Conservation (phyloP, 2,797 vertebrate species). For the Chloroceryle amazona region DNA sequence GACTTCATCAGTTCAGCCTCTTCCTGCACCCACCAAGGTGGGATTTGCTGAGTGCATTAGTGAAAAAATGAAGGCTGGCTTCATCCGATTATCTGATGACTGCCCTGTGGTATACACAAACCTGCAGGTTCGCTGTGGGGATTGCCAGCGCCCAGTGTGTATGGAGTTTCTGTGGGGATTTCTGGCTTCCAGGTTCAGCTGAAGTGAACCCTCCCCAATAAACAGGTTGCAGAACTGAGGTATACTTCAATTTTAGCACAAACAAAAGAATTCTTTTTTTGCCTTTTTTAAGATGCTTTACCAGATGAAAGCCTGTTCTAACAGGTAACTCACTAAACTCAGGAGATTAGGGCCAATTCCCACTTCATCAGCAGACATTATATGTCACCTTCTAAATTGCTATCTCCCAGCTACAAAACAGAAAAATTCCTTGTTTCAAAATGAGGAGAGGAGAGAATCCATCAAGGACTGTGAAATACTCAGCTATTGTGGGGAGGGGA, state of each 20-base stretch:
- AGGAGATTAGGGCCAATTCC: constrained; percentile 10
- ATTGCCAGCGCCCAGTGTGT: not conserved
- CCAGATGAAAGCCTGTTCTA: not conserved
- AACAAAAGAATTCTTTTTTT: not conserved
- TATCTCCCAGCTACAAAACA: not conserved
- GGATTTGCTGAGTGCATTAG: not conserved
- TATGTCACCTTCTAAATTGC: constrained; percentile 7
- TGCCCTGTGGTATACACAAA: not conserved
- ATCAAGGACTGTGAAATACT: not conserved
- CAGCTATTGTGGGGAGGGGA: not conserved
- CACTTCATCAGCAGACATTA: not conserved
- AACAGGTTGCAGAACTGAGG: not conserved
- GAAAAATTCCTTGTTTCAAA: not conserved
- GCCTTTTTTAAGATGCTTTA: not conserved
- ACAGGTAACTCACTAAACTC: not conserved
- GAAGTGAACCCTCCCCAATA: not conserved
- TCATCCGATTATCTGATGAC: not conserved
- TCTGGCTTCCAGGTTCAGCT: not conserved
- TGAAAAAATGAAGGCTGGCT: not conserved
- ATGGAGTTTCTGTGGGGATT: not conserved
- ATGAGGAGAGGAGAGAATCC: not conserved
- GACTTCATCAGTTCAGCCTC: not conserved
- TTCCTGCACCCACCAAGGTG: not conserved
- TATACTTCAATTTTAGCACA: not conserved
- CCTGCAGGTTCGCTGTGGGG: not conserved